phyloP scores from a whole-genome alignment of 92 coral and sea anemone genomes.

The Epizoanthus rinbou region DNA sequence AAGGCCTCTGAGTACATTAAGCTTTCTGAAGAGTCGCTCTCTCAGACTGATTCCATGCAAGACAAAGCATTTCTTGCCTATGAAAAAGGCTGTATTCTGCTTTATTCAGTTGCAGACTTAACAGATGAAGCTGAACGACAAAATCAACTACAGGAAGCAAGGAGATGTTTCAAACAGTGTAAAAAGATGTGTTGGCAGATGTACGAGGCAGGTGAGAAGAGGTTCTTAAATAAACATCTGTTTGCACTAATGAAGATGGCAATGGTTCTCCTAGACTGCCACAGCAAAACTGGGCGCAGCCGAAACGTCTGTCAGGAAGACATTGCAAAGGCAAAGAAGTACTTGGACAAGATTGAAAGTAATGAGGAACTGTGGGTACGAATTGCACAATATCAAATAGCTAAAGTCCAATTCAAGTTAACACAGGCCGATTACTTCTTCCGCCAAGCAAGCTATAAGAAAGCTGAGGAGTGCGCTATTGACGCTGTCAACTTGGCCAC shows the following conservation, averaged over 20 bases:
- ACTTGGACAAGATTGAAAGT: slow-evolving; percentile 10
- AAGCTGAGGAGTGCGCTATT: not conserved
- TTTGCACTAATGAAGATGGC: slow-evolving; percentile 33
- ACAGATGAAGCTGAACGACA: not conserved
- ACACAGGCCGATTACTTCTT: slow-evolving; percentile 30
- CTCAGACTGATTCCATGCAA: slow-evolving; percentile 12
- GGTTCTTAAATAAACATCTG: slow-evolving; percentile 17
- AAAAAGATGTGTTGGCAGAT: not conserved
- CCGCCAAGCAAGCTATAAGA: slow-evolving; percentile 27
- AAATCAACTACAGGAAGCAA: slow-evolving; percentile 14
- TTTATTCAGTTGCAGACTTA: not conserved
- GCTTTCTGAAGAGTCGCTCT: not conserved
- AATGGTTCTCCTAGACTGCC: slow-evolving; percentile 21
- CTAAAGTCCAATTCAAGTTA: slow-evolving; percentile 27
- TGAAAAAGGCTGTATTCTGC: slow-evolving; percentile 39
- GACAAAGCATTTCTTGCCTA: slow-evolving; percentile 41
- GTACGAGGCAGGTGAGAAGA: slow-evolving; percentile 12
- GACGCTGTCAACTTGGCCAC: not conserved
- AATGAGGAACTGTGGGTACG: slow-evolving; percentile 23
- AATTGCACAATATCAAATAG: slow-evolving; percentile 1
- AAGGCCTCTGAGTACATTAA: slow-evolving; percentile 20
- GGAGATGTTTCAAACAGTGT: slow-evolving; percentile 15
- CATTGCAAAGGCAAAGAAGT: slow-evolving; percentile 1
- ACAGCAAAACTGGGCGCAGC: slow-evolving; percentile 1
- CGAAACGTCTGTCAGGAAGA: slow-evolving; percentile 5